Base-by-base conservation (phyloP, 2,888 invertebrate species). In the Colletes collaris region DNA sequence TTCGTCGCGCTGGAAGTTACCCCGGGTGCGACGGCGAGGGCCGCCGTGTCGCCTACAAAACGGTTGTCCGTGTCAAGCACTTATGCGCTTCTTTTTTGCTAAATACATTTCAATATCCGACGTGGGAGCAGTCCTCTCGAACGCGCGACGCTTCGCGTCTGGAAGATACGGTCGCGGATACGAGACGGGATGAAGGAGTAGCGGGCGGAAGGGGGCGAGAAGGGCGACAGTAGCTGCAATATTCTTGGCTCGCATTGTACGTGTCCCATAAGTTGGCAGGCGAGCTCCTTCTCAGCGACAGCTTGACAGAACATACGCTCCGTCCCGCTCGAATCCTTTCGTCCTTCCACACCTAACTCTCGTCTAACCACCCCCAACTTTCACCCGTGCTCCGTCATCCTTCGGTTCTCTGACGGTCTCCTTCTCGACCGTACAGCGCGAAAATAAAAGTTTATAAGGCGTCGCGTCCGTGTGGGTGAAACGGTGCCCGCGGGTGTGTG, bases 251-350 rank as follows among this genome's bases (percentile, higher is more conserved):
- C 87, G 89, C 88, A 91, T 91, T 91, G 90, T 90, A 91, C 90
- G 89, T 92, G 92, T 92, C 91, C 90, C 89, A 91, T 92, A 90
- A 92, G 91, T 92, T 92, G 92, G 91, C 91, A 91, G 92, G 84
- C 89, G 86, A 87, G 89, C 87, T 91, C 86, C 88, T 88, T 89
- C 90, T 90, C 89, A 91, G 91, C 92, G 92, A 91, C 92, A 92
- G 92, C 91, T 92, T 92, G 92, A 92, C 92, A 91, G 92, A 91
- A 92, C 91, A 92, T 92, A 91, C 89, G 87, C 89, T 87, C 87
- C 85, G 81, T 86, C 86, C 84, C 84, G 81, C 86, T 81, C 83
- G 82, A 87, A 87, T 86, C 89, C 84, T 87, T 87, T 84, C 83
- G 81, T 83, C 82, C 80, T 58, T 67, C 70, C 60, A 8, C 79